Percentiles rank a stretch among this genome's conserved stretches.
Evolutionary conservation across 53 echinoderm and acorn worm species (phyloP).

Genomic region (Arbacia lixula): DNA sequence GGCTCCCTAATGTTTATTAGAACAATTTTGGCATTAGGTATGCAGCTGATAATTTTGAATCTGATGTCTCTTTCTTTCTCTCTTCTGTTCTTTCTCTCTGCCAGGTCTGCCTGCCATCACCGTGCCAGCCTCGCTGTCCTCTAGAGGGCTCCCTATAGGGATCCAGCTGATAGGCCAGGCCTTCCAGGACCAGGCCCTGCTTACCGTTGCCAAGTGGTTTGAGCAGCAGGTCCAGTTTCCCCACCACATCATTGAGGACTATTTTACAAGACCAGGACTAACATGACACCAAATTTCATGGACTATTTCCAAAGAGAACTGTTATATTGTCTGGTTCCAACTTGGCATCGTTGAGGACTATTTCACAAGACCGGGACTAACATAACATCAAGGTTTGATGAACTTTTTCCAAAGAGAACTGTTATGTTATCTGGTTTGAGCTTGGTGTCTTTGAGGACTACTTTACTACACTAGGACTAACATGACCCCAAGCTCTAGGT

Average conservation of each 20-base stretch:
- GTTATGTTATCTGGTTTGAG: neutral
- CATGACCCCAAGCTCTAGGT: neutral
- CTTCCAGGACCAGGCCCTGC: conserved; percentile 72
- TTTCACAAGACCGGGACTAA: neutral
- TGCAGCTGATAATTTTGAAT: neutral
- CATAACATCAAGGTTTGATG: neutral
- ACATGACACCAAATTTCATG: no score
- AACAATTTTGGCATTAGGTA: no score
- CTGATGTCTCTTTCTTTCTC: neutral
- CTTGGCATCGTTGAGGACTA: neutral
- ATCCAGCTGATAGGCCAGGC: conserved; percentile 81
- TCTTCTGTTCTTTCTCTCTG: conserved; percentile 10
- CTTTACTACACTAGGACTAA: neutral
- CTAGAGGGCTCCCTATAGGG: conserved; percentile 83
- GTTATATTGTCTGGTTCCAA: neutral
- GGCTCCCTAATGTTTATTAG: no score
- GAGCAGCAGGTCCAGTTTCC: conserved; percentile 88
- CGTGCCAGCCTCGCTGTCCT: conserved; percentile 74
- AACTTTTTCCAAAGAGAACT: neutral
- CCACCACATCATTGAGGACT: conserved; percentile 68
- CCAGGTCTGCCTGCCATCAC: conserved; percentile 85
- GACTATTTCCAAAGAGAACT: neutral
- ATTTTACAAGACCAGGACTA: conserved; percentile 42
- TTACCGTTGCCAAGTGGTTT: conserved; percentile 89
- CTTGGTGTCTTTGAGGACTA: neutral